phyloP scores from a whole-genome alignment of 2,113 vertebrate species.

The Macrotis lagotis region DNA sequence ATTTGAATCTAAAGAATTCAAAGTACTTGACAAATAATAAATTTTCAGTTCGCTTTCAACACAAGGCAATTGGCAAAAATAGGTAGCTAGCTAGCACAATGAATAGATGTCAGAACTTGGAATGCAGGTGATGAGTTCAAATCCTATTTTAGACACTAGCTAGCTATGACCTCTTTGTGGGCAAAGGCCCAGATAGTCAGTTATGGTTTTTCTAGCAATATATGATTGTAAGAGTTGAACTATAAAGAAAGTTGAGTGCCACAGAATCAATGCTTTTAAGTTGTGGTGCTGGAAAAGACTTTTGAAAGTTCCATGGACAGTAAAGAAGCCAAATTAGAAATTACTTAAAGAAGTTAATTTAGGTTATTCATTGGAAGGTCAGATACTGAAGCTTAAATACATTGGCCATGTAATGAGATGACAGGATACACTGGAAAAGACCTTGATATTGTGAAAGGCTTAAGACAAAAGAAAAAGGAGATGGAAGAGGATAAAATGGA shows the following conservation, averaged over 20 bases:
- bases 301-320: background rate
- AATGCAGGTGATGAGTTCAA: background rate
- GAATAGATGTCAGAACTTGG: background rate
- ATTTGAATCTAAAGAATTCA: background rate
- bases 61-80: background rate
- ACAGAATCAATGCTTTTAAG: background rate
- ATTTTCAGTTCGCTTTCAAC: background rate
- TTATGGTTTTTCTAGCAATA: background rate
- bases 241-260: background rate
- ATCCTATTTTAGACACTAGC: background rate
- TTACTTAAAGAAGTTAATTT: background rate
- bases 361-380: background rate
- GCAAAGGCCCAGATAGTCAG: background rate
- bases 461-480: too few species aligned
- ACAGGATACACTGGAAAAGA: background rate
- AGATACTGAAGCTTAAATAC: background rate
- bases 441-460: background rate
- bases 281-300: background rate
- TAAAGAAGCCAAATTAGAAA: background rate
- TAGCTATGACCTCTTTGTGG: background rate
- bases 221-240: background rate
- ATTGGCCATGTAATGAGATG: background rate
- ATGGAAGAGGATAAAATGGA: too few species aligned
- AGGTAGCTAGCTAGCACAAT: background rate
- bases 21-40: background rate